Evolutionary conservation across 1,140 invertebrate genomes (phyloP), one percentile per base, ranked within the genome.

Genomic region (Drosophila kohkoa): DNA sequence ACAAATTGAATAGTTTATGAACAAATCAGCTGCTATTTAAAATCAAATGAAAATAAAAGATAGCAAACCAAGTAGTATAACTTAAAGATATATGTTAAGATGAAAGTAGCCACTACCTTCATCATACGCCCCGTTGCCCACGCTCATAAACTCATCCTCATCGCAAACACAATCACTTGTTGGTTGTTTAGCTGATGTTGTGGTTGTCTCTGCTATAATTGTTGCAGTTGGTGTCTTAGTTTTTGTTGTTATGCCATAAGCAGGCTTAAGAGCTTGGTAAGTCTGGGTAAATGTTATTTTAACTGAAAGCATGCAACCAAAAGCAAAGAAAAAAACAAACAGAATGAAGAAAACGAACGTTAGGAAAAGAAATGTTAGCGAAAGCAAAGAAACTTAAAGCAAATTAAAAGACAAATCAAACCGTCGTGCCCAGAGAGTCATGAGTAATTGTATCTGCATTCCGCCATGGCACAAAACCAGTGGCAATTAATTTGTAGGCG

Each of bases 401-500:
- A 73, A 77, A 70, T 74, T 77, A 66, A 68, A 74, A 69, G 60
- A 63, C 45, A 71, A 67, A 87, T 75, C 58, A 70, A 75, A 70
- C 58, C 49, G 65, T 62, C 71, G 48, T 30, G 41, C 13, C n/a
- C 13, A 62, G 58, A 71, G 69, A 63, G 55, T 77, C 80, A 77
- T 57, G 71, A 62, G 74, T 66, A 70, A 68, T 68, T 63, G 59
- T 70, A 74, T 62, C 52, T 80, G 80, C 69, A 78, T 30, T 13
- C 65, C 28, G 52, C 65, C 28, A 58, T 60, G 38, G 15, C 11
- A 30, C 20, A 62, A 68, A 68, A 63, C 65, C 79, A 67, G 48
- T 59, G 66, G 49, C 83, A 77, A 88, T 87, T 87, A 82, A 88
- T 87, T 88, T 88, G 75, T 77, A 82, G 79, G 76, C 76, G 76